phyloP scores from a whole-genome alignment of 1,140 invertebrate species.

The Megalopta genalis region DNA sequence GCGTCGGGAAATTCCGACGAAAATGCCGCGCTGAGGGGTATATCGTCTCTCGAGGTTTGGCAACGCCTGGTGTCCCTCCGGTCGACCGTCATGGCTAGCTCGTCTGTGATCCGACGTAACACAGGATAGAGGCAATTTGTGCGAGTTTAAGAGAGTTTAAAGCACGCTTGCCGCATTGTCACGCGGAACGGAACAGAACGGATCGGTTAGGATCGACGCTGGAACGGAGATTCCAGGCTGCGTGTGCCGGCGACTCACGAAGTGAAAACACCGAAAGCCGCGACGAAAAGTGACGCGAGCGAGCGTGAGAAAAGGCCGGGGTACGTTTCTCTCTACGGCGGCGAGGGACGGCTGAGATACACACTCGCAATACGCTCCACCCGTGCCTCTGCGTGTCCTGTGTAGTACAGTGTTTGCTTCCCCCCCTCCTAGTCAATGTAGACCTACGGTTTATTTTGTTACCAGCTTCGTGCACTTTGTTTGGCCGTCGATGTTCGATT shows the following conservation, averaged over 20 bases:
- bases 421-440: background rate
- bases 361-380: background rate
- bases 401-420: background rate
- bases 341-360: constrained; percentile 20
- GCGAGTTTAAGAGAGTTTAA: constrained; percentile 61
- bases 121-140: constrained; percentile 70
- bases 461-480: background rate
- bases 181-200: constrained; percentile 5
- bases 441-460: background rate
- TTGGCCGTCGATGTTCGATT: background rate
- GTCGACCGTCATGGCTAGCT: constrained; percentile 60
- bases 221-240: background rate
- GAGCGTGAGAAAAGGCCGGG: constrained; percentile 33
- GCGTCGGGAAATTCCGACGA: background rate
- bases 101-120: constrained; percentile 65
- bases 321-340: constrained; percentile 2
- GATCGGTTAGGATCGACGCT: constrained; percentile 2
- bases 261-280: background rate
- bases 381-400: background rate
- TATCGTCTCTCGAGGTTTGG: constrained; percentile 51
- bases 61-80: constrained; percentile 50
- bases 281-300: constrained; percentile 31
- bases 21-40: constrained; percentile 6
- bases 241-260: background rate
- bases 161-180: constrained; percentile 7